Base-by-base conservation (phyloP, 2,113 vertebrate genomes). In the Anhinga rufa region DNA sequence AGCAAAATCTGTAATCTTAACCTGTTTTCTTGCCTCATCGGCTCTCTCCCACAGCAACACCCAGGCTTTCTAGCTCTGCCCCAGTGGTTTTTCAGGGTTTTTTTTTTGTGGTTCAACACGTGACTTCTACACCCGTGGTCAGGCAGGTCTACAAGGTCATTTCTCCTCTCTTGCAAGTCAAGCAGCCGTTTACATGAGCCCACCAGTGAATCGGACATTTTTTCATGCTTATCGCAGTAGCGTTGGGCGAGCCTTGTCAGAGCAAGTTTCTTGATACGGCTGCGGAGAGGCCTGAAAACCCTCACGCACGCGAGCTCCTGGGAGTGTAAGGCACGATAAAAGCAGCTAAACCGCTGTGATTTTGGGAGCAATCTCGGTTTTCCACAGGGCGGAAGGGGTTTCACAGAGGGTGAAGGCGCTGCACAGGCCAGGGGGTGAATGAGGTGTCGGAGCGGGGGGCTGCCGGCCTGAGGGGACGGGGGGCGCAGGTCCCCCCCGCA, bases 211-310 rank as follows among this genome's bases (percentile, higher is more conserved):
- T 1, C 49, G 7, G 24, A 14, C 3, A 1, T 7, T 51, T 14
- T 34, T 55, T 29, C 5, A 42, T 0, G 6, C 3, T 1, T 25
- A 21, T 7, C 5, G 11, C 1, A n/a, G 21, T 4, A 29, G 51
- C 4, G 1, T 2, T 14, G n/a, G 12, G 4, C 1, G 4, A 17
- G 9, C 20, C 14, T 26, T 8, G 7, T 48, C n/a, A 65, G 40
- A 40, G 20, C 5, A 3, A 4, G 14, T 7, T 70, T 52, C 42
- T 19, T 4, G 1, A 10, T 40, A 32, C 14, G 28, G 36, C 54
- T 34, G 55, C 1, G 0, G 58, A 28, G 29, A 71, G 70, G 65
- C 66, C 85, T 10, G 42, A 46, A 38, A 88, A 8, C 46, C 49
- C 20, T 40, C 38, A 24, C 0, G 1, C n/a, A 5, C 17, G 29